Base-by-base conservation (phyloP, 2,113 vertebrate genomes). In the Pollachius pollachius region DNA sequence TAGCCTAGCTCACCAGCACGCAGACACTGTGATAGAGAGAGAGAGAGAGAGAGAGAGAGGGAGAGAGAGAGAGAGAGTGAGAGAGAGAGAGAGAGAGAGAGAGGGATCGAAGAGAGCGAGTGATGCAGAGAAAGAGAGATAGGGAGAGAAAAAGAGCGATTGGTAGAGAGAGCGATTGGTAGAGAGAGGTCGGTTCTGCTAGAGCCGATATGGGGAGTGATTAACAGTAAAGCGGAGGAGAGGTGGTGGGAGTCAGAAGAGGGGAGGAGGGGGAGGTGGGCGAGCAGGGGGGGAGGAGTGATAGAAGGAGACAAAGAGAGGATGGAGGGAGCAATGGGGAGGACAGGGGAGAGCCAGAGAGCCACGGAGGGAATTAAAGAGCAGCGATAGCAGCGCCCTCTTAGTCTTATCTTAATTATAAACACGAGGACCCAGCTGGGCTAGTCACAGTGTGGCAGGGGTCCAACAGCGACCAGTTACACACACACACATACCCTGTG, bases 351-450 rank as follows among this genome's bases (percentile, higher is more conserved):
- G 62, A 15, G 21, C 13, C 25, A 41, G 57, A 41, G 48, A 62
- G 16, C 8, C 23, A 59, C 62, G 68, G 61, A 30, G 27, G 27
- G 52, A 17, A 13, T 5, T 19, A 80, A 70, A 81, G 62, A 72
- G 58, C 15, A 71, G 77, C 18, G 72, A 82, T 76, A 85, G 65
- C 81, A 67, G 76, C 78, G 68, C 72, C 68, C 74, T 68, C 58
- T 78, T 54, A 68, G 72, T 82, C 62, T 64, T 79, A 75, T 84
- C 84, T 81, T 85, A 86, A 88, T 91, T 89, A 82, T 84, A 83
- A 85, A 80, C 75, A 82, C 23, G 76, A 85, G 80, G 84, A 87
- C 81, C 85, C 78, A 80, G 78, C 75, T 85, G 82, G 72, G 75
- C 68, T 60, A 63, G 75, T 65, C 73, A 18, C 66, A 30, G 18